Base-by-base conservation (phyloP, 1,140 invertebrate genomes). In the Papilio glaucus region DNA sequence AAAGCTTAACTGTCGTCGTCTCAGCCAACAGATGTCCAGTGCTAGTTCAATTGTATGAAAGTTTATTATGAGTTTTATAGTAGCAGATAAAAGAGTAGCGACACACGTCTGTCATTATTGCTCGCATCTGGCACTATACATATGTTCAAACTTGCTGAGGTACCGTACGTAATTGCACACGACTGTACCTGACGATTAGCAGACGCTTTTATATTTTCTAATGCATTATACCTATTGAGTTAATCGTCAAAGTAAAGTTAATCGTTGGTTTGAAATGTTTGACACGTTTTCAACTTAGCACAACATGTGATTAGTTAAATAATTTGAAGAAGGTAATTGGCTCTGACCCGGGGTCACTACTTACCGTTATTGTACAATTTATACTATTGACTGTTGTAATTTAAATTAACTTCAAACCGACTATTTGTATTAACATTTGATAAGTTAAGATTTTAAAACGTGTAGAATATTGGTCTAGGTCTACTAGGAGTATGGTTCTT, bases 301-400 rank as follows among this genome's bases (percentile, higher is more conserved):
- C n/a, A 39, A 41, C 38, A 21, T 39, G 33, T 65, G 38, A 65
- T 24, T 21, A 39, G 7, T 65, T 38, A 41, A 65, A 65, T 65
- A 21, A 65, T 45, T 42, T 41, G 26, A 42, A 26, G 6, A 45
- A 45, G 24, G 26, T 67, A 67, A 67, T 67, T 67, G 39, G 63
- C 39, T 45, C 6, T n/a, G 63, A 67, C 13, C 63, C 6, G 24
- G 12, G 63, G 63, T 67, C 63, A 42, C 12, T 39, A 26, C 57
- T 60, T 26, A 67, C 33, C 18, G 60, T 37, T 38, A 38, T 63
- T 63, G 13, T 65, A 5, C 37, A 65, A 53, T 53, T 39, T 0
- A 18, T 9, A 12, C 15, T 49, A 49, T 49, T 49, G 45, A 49
- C 45, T 49, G 15, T 38, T n/a, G n/a, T n/a, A 38, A 38, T 49